A percentile compares a stretch with the other conserved stretches of the same genome.
These are phyloP conservation scores for Oryzias melastigma DNA, from an alignment of 2,113 vertebrate genomes.

Conservation along the genomic window DNA sequence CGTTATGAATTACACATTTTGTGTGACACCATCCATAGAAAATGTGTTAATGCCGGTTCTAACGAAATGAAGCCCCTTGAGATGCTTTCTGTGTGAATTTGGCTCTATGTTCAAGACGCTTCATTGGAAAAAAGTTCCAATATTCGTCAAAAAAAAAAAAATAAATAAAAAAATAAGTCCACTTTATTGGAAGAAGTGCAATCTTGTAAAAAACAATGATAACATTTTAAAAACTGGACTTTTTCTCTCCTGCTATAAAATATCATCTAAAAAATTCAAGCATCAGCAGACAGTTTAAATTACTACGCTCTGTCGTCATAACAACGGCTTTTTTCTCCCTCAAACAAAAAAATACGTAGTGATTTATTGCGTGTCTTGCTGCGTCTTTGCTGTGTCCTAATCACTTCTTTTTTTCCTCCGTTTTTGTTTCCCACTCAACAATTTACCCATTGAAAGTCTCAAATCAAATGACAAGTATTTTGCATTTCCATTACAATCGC, in stretches of 20 bases:
- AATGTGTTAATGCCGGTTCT: too few relatives aligned
- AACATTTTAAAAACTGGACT: neutral
- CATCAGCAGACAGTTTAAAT: conserved; percentile 8
- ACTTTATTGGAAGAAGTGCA: neutral
- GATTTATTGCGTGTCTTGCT: neutral
- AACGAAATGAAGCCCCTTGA: too few relatives aligned
- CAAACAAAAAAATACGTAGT: conserved; percentile 1
- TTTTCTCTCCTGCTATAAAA: neutral
- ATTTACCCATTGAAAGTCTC: too few relatives aligned
- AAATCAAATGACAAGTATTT: too few relatives aligned
- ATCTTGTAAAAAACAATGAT: neutral
- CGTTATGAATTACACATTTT: too few relatives aligned
- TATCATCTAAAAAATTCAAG: conserved; percentile 1
- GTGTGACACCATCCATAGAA: too few relatives aligned
- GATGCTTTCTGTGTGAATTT: too few relatives aligned
- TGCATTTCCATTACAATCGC: too few relatives aligned
- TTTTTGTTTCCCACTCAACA: too few relatives aligned
- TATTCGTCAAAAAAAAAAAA: neutral
- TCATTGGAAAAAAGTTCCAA: conserved; percentile 1
- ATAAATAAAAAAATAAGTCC: conserved; percentile 8
- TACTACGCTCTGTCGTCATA: neutral
- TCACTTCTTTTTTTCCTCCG: neutral
- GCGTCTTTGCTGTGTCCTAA: conserved; percentile 1
- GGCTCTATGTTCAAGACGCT: too few relatives aligned
- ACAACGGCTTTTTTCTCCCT: neutral